phyloP scores from a whole-genome alignment of 2,797 vertebrate genomes.

The Malurus splendens region DNA sequence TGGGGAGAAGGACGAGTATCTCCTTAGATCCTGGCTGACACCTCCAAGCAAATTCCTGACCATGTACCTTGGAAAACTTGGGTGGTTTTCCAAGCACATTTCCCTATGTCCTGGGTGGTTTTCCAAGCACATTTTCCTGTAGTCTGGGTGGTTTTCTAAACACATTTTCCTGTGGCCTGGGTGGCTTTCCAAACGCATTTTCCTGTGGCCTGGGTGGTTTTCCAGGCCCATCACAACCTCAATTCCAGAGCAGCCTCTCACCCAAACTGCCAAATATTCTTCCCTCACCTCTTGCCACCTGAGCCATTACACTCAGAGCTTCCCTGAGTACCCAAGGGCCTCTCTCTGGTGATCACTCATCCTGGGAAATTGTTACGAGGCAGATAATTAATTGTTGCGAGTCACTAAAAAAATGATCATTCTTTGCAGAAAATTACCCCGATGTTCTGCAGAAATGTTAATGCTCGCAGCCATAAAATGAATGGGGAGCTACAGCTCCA shows the following conservation, averaged over 20 bases:
- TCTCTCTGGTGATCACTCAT: constrained; percentile 22
- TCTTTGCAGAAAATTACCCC: constrained; percentile 63
- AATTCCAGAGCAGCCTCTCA: neutral
- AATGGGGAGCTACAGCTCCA: constrained; percentile 46
- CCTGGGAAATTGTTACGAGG: constrained; percentile 35
- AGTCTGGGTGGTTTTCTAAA: no score
- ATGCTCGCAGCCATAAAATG: constrained; percentile 58
- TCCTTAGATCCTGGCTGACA: neutral
- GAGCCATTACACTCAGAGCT: neutral
- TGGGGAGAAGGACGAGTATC: neutral
- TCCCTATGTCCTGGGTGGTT: neutral
- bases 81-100: neutral
- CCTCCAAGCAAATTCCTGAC: neutral
- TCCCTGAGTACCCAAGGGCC: neutral
- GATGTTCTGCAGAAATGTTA: constrained; percentile 66
- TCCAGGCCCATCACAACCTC: neutral
- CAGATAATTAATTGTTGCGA: constrained; percentile 56
- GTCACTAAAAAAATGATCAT: constrained; percentile 70
- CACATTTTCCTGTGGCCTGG: no score
- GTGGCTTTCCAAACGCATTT: no score
- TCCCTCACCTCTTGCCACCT: neutral
- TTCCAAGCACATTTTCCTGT: no score
- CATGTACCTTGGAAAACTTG: rapidly evolving
- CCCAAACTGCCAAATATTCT: neutral
- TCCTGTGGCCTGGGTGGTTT: neutral